Evolutionary conservation across 2,113 vertebrate species (phyloP).

Genomic region (Arvicanthis niloticus): DNA sequence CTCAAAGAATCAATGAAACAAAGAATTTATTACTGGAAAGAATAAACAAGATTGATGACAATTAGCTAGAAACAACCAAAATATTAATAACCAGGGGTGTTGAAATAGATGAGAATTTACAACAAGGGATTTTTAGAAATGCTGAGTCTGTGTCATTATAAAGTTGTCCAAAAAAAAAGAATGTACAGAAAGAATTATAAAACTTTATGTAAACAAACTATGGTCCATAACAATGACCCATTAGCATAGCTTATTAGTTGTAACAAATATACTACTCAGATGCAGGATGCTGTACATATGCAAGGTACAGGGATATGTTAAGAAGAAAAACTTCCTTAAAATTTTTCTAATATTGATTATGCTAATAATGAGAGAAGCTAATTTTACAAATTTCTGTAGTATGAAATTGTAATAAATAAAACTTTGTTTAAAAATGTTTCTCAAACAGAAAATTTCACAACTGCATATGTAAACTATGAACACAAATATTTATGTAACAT

Average conservation of each 20-base stretch:
- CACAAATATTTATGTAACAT: background rate
- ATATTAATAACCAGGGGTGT: background rate
- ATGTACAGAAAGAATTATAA: background rate
- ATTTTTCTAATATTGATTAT: background rate
- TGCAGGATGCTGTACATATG: background rate
- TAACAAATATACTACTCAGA: background rate
- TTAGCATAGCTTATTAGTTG: background rate
- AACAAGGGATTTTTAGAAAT: background rate
- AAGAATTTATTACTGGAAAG: background rate
- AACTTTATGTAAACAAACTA: background rate
- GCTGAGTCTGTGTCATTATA: background rate
- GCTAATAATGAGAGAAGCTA: background rate
- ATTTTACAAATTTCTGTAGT: background rate
- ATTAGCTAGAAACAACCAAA: background rate
- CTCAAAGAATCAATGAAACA: background rate
- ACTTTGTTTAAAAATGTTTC: background rate
- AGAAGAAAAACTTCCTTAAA: background rate
- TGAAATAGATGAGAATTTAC: background rate
- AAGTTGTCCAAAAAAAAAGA: background rate
- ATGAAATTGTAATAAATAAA: background rate
- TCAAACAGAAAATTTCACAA: background rate
- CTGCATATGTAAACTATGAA: background rate
- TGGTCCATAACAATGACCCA: background rate
- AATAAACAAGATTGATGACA: background rate
- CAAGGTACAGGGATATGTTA: background rate